phyloP scores from a whole-genome alignment of 2,113 vertebrate species.

The Petroica traversi region DNA sequence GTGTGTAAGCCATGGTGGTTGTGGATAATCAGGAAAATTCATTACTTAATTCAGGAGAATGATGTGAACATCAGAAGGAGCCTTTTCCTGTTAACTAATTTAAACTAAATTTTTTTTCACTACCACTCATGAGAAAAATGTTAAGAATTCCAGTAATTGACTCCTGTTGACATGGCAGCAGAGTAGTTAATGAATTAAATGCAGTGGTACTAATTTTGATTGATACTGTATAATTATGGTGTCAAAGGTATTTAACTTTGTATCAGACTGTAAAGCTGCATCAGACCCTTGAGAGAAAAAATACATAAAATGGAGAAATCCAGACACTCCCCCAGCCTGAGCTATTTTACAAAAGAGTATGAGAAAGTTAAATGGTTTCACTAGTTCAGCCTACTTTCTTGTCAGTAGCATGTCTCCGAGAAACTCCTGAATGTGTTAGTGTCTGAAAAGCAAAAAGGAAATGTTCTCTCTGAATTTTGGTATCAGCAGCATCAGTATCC shows the following conservation, averaged over 20 bases:
- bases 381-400: neutral
- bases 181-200: neutral
- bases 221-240: conserved; percentile 6
- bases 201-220: neutral
- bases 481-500: neutral
- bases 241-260: neutral
- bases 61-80: neutral
- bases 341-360: neutral
- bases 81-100: neutral
- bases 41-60: neutral
- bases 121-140: neutral
- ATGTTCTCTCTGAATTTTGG: neutral
- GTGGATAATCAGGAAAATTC: neutral
- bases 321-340: neutral
- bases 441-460: neutral
- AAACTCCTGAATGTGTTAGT: neutral
- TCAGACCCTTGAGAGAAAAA: neutral
- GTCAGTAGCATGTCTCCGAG: neutral
- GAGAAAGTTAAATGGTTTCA: neutral
- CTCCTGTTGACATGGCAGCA: neutral
- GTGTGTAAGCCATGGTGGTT: neutral
- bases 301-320: neutral
- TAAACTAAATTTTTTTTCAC: neutral
- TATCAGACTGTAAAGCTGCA: neutral
- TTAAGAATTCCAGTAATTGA: neutral